A percentile compares a stretch with the other conserved stretches of the same genome.
Evolutionary conservation across 2,797 vertebrate genomes (phyloP).

Genomic region (Loriculus beryllinus): DNA sequence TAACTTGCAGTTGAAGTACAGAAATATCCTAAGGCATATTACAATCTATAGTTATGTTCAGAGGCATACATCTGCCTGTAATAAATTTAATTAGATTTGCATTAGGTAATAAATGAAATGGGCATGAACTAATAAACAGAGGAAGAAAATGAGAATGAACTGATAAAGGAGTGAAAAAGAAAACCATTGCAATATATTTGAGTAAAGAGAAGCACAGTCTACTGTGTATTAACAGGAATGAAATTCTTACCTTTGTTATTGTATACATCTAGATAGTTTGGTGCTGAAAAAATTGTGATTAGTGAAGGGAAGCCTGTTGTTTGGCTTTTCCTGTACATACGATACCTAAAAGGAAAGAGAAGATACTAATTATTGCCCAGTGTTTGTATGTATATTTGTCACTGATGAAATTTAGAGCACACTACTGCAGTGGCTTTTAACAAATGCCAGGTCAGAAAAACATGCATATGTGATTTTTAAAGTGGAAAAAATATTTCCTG

Average conservation of each 20-base stretch:
- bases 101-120: constrained; percentile 6
- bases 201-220: neutral
- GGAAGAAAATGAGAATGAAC: neutral
- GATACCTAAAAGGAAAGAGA: constrained; percentile 81
- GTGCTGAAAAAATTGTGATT: constrained; percentile 99
- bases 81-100: constrained; percentile 4
- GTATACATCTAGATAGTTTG: constrained; percentile 99
- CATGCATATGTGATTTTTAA: neutral
- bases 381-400: neutral
- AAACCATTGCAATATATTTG: neutral
- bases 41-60: neutral
- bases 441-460: neutral
- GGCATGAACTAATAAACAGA: neutral
- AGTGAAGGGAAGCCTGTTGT: constrained; percentile 98
- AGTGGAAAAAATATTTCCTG: neutral
- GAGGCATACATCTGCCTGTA: neutral
- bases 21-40: neutral
- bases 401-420: neutral
- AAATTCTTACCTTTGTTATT: constrained; percentile 95
- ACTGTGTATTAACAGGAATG: neutral
- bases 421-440: neutral
- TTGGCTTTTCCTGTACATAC: constrained; percentile 99
- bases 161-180: neutral
- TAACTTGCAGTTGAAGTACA: constrained; percentile 1
- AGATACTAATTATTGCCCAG: neutral